A percentile compares a stretch with the other conserved stretches of the same genome.
These are phyloP conservation scores for Rattus rattus DNA, from an alignment of 2,113 vertebrate species.

Conservation along the genomic window DNA sequence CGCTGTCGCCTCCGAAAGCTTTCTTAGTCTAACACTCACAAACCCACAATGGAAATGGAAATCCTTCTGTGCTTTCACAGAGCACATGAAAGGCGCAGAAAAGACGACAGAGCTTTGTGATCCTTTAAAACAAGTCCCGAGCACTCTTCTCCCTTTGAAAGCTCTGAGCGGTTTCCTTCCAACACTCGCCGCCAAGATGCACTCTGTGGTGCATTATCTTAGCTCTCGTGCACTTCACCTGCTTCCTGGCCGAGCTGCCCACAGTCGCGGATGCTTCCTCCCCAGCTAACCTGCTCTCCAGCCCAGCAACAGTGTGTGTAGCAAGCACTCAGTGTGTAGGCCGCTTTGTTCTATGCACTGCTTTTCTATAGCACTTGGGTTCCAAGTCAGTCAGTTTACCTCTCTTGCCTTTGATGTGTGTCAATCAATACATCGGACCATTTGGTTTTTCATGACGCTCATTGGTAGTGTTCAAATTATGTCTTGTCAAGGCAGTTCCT, in stretches of 20 bases:
- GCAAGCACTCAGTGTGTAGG: background rate
- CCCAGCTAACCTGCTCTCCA: background rate
- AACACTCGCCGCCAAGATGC: background rate
- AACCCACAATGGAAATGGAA: constrained; percentile 20
- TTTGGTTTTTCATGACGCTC: background rate
- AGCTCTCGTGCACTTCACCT: background rate
- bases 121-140: constrained; percentile 57
- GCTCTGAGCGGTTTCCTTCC: background rate
- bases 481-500: background rate
- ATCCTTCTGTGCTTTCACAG: constrained; percentile 20
- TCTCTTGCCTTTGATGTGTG: background rate
- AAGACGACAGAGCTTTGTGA: background rate
- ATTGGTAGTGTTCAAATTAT: constrained; percentile 15
- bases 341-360: background rate
- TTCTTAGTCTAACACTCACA: background rate
- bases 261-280: background rate
- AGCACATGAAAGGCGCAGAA: constrained; percentile 49
- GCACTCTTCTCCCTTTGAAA: constrained; percentile 17
- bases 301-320: background rate
- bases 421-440: background rate
- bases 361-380: background rate
- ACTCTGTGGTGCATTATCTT: background rate
- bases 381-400: background rate
- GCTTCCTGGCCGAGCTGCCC: background rate
- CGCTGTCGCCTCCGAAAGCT: constrained; percentile 7